Conservation (phyloP, 2,888 invertebrate species). For the Aphidius colemani region DNA sequence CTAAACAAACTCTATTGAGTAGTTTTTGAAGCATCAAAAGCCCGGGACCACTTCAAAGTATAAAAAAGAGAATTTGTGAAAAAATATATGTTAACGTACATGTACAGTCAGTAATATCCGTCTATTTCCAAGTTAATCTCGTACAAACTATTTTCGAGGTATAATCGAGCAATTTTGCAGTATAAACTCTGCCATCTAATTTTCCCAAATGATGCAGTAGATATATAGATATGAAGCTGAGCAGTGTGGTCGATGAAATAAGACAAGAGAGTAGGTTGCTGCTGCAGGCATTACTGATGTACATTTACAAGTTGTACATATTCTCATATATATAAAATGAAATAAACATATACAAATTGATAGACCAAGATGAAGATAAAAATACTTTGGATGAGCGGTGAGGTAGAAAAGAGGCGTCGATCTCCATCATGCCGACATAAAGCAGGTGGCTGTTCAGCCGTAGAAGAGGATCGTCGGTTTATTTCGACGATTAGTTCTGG, state of each 20-base stretch:
- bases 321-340: background rate
- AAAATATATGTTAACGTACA: background rate
- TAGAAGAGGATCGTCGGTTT: conserved; percentile 20
- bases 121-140: conserved; percentile 14
- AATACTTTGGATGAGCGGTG: background rate
- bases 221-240: too few species aligned
- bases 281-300: conserved; percentile 7
- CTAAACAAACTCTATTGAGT: too few species aligned
- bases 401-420: conserved; percentile 20
- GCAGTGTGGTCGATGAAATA: too few species aligned
- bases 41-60: background rate
- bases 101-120: background rate
- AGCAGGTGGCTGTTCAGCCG: conserved; percentile 25
- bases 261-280: background rate
- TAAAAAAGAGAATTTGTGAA: background rate
- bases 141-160: background rate
- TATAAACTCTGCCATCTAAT: conserved; percentile 16
- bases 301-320: conserved; percentile 9
- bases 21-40: background rate
- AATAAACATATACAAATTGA: background rate
- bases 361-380: conserved; percentile 6
- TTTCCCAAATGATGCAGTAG: conserved; percentile 17
- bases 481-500: conserved; percentile 36
- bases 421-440: conserved; percentile 19
- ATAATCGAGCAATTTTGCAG: conserved; percentile 15